Evolutionary conservation across 2,113 vertebrate genomes (phyloP).

Genomic region (Ellobius talpinus): DNA sequence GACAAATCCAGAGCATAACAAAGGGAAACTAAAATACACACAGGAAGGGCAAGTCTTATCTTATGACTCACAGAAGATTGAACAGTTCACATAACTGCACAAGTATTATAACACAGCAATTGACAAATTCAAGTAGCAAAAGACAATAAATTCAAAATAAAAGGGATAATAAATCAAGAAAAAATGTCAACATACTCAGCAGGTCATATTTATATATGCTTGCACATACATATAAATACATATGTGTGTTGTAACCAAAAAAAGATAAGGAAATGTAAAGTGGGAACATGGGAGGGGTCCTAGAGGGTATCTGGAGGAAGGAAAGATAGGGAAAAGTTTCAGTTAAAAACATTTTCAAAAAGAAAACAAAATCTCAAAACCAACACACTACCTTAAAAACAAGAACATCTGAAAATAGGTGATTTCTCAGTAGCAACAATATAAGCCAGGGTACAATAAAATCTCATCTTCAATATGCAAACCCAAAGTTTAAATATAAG

Average conservation of each 20-base stretch:
- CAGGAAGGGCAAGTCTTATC: not conserved
- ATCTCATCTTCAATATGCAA: not conserved
- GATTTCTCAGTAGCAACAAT: not conserved
- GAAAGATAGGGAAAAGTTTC: not conserved
- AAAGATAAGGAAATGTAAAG: not conserved
- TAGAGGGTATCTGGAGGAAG: not conserved
- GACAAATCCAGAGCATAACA: not conserved
- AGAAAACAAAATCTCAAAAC: not conserved
- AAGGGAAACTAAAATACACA: not conserved
- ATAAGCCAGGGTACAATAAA: not conserved
- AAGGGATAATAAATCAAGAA: not conserved
- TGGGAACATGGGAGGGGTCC: not conserved
- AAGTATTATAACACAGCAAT: not conserved
- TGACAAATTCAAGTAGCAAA: not conserved
- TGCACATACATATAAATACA: not conserved
- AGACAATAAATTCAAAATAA: conserved; percentile 47
- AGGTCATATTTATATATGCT: not conserved
- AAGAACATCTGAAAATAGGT: not conserved
- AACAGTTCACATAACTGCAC: not conserved
- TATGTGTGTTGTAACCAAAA: not conserved
- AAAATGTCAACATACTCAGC: not conserved
- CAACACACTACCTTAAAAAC: not conserved
- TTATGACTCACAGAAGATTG: not conserved
- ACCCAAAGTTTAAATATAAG: not conserved
- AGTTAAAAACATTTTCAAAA: not conserved